Evolutionary conservation across 2,888 invertebrate genomes (phyloP), one percentile per base, ranked within the genome.

Genomic region (Ditula angustiorana): DNA sequence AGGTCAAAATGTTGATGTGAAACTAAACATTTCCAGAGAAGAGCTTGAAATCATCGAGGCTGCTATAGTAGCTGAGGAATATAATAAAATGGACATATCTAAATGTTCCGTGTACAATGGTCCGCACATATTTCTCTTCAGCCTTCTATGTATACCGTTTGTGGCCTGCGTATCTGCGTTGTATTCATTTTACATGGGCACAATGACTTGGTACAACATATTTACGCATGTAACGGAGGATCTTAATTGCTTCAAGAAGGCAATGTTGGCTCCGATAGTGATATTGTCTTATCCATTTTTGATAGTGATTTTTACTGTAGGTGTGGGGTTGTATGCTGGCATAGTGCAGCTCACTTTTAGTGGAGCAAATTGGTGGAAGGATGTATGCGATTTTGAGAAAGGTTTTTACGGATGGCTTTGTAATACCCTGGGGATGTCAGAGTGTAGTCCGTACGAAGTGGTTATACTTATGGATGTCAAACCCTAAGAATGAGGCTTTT

Each of bases 391-490:
- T 83, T 94, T 95, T 77, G 96, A 96, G 75, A 96, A 96, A 82
- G 96, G 96, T 0, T 96, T 96, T 85, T 96, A 95, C 72, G 96
- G 96, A 5, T 96, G 96, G 96, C 85, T 96, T 16, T 96, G 96
- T 79, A 94, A 95, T 63, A 88, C 93, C 41, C 73, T 96, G 33
- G 94, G 93, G 65, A 87, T 96, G 72, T 95, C 96, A 13, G 95
- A 96, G 75, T 96, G 96, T 77, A 94, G 96, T 72, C 96, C 96
- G 0, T 96, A 96, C 83, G 96, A 96, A 80, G 95, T 95, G 61
- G 95, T 95, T 1, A 88, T 95, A 50, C 80, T 95, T 37, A 94
- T 94, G 74, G 95, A 95, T 81, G 93, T 94, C 0, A 93, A 92
- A 70, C 84, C 87, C 37, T 78, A 77, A 73, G 68, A 50, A 61